A percentile compares a stretch with the other conserved stretches of the same genome.
Conservation (phyloP, 2,113 vertebrate species). For the Brachypteracias leptosomus region DNA sequence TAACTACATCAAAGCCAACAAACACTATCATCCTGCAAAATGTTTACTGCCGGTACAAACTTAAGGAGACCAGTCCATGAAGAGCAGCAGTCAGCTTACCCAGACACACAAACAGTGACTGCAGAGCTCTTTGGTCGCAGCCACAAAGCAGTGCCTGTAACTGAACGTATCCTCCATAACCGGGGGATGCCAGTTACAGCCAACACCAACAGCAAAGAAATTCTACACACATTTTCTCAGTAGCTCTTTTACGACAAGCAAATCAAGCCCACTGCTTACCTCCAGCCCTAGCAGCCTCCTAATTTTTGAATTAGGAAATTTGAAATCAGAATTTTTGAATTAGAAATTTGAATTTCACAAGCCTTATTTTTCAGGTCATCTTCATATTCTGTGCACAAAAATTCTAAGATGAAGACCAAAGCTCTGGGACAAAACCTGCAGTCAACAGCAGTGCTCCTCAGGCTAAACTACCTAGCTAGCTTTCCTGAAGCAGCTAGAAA, state of each 20-base stretch:
- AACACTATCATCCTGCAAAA: not conserved
- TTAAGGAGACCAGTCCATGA: not conserved
- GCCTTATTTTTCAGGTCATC: not conserved
- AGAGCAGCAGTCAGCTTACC: not conserved
- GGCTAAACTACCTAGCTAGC: not conserved
- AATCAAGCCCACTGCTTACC: not conserved
- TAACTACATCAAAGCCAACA: not conserved
- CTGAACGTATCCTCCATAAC: not conserved
- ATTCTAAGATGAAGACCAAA: not conserved
- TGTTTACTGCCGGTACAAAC: not conserved
- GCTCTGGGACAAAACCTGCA: not conserved
- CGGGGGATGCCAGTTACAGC: not conserved
- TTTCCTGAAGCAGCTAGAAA: not conserved
- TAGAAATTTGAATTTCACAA: not conserved
- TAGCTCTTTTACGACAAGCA: not conserved
- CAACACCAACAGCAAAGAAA: not conserved
- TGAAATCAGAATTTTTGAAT: not conserved
- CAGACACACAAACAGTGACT: not conserved
- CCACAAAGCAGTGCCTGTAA: not conserved
- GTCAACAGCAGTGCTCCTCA: not conserved
- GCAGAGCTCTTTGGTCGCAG: not conserved
- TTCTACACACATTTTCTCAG: not conserved
- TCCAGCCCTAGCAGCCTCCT: not conserved
- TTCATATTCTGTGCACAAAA: not conserved
- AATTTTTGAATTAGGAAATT: not conserved